Evolutionary conservation across 2,888 invertebrate genomes (phyloP).

Genomic region (Chironomus tentans): DNA sequence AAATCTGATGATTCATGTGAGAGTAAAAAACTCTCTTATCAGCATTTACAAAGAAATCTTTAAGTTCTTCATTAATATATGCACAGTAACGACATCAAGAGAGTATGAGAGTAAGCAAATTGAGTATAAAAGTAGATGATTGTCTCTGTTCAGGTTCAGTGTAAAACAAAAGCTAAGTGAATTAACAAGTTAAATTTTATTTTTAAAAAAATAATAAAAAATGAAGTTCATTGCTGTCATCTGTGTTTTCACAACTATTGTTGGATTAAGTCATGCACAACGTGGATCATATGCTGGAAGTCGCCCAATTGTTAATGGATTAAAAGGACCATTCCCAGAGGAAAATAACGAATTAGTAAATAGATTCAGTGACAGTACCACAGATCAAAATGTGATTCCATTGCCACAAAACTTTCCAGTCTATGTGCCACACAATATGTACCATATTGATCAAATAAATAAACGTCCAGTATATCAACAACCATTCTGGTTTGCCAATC

Average conservation of each 20-base stretch:
- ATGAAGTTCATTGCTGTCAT: not conserved
- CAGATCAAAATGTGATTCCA: not conserved
- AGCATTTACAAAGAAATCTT: too few relatives aligned
- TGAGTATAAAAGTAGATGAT: conserved; percentile 3
- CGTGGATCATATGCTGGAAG: conserved; percentile 56
- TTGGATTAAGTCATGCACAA: conserved; percentile 38
- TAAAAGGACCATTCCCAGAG: conserved; percentile 14
- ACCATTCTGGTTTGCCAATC: conserved; percentile 66
- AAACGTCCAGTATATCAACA: conserved; percentile 56
- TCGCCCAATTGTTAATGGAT: conserved; percentile 49
- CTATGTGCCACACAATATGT: conserved; percentile 56
- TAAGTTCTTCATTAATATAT: too few relatives aligned
- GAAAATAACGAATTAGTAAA: conserved; percentile 38
- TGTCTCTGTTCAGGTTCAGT: not conserved
- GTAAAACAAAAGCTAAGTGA: not conserved
- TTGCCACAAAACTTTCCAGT: conserved; percentile 59
- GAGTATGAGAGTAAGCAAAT: not conserved
- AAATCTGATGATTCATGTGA: too few relatives aligned
- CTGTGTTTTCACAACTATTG: conserved; percentile 15
- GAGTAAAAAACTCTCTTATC: too few relatives aligned
- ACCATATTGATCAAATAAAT: conserved; percentile 53
- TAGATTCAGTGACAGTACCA: conserved; percentile 44
- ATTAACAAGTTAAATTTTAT: not conserved
- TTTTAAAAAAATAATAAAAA: not conserved
- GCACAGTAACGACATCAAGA: not conserved